A percentile compares a stretch with the other conserved stretches of the same genome.
These are phyloP conservation scores for Mastomys natalensis DNA, from an alignment of 2,113 vertebrate species.

Conservation along the genomic window DNA sequence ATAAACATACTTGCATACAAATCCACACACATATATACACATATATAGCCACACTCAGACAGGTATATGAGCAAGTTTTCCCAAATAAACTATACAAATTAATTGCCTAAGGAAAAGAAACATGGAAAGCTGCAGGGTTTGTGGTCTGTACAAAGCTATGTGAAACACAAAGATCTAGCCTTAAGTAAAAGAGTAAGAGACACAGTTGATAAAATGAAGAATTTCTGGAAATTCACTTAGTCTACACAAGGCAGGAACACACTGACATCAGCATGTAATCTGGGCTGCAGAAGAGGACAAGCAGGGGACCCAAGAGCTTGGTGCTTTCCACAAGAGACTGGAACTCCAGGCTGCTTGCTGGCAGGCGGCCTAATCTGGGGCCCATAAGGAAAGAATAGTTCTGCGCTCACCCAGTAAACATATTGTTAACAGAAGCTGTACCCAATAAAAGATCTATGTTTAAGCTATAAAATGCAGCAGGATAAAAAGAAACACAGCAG, in stretches of 20 bases:
- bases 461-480: slow-evolving; percentile 66
- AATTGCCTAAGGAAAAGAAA: neutral
- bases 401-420: slow-evolving; percentile 46
- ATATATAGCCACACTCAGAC: neutral
- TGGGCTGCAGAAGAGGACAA: neutral
- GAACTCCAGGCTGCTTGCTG: neutral
- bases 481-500: slow-evolving; percentile 59
- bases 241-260: slow-evolving; percentile 5
- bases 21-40: neutral
- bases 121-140: neutral
- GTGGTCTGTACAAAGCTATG: neutral
- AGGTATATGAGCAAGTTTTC: neutral
- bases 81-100: neutral
- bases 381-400: neutral
- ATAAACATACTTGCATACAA: neutral
- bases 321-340: neutral
- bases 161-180: neutral
- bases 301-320: neutral
- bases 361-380: neutral
- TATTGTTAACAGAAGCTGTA: slow-evolving; percentile 75
- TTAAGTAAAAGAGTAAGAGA: neutral
- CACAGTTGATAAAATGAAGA: neutral
- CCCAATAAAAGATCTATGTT: slow-evolving; percentile 73
- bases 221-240: slow-evolving; percentile 37
- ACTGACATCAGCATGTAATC: neutral